A percentile compares a stretch with the other conserved stretches of the same genome.
Conservation (phyloP, 2,888 invertebrate species). For the Bellardia bayeri region DNA sequence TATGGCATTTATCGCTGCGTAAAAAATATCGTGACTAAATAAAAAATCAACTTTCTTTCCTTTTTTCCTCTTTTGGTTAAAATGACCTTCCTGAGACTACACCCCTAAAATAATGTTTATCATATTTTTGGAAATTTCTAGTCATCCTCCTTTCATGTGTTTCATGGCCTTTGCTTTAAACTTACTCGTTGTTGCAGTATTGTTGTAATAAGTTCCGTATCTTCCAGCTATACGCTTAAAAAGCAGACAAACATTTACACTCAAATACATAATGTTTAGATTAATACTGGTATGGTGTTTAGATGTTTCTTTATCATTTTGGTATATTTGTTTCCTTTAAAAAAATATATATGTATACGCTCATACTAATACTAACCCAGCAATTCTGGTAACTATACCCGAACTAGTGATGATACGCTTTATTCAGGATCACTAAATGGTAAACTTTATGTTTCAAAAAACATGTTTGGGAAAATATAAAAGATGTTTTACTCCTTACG, state of each 20-base stretch:
- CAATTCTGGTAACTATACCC: too few relatives aligned
- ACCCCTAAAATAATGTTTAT: background rate
- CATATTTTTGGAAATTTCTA: background rate
- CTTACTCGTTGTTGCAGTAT: background rate
- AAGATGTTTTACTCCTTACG: too few relatives aligned
- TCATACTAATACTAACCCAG: background rate
- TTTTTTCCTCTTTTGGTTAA: background rate
- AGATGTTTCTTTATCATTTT: background rate
- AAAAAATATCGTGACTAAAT: background rate
- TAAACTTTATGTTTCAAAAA: too few relatives aligned
- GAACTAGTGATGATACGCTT: too few relatives aligned
- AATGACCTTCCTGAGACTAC: background rate
- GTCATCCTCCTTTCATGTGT: background rate
- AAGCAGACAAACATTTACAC: background rate
- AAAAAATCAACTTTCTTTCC: background rate
- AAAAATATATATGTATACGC: background rate
- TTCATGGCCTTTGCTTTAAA: constrained; percentile 4
- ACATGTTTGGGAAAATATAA: too few relatives aligned
- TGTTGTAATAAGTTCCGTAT: constrained; percentile 30
- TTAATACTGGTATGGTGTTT: background rate
- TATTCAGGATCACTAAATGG: too few relatives aligned
- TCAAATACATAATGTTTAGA: background rate
- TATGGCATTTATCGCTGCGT: constrained; percentile 2
- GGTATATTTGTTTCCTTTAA: background rate
- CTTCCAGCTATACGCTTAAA: background rate